These are phyloP conservation scores for Catotricha subobsoleta DNA, from an alignment of 2,888 invertebrate genomes.

Conservation along the genomic window DNA sequence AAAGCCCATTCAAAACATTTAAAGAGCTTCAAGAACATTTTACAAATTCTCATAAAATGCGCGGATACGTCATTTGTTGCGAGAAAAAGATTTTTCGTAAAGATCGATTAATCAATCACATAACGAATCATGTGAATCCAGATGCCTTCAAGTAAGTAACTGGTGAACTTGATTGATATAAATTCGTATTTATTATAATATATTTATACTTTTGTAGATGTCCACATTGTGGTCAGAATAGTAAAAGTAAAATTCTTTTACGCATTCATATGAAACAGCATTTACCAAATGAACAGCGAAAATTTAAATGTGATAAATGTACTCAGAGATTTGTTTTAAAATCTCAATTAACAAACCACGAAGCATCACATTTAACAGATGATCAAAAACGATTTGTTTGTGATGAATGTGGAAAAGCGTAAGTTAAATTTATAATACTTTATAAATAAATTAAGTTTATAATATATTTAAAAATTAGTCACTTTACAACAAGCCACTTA, in stretches of 20 bases:
- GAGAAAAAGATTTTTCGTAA: slow-evolving; percentile 12
- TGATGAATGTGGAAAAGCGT: slow-evolving; percentile 13
- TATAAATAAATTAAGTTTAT: too few species aligned
- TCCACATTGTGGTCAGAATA: slow-evolving; percentile 10
- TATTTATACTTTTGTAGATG: too few species aligned
- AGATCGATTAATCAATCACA: slow-evolving; percentile 11
- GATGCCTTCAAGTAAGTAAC: slow-evolving; percentile 11
- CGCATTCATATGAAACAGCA: slow-evolving; percentile 13
- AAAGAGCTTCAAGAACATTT: slow-evolving; percentile 12
- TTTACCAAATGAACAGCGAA: slow-evolving; percentile 11
- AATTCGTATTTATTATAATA: too few species aligned
- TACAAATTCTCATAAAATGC: slow-evolving; percentile 8
- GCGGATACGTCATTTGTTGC: slow-evolving; percentile 12
- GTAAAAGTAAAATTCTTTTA: slow-evolving; percentile 11
- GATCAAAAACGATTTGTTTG: slow-evolving; percentile 12
- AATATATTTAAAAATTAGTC: too few species aligned
- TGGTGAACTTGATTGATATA: background rate
- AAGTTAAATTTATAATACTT: slow-evolving; percentile 7
- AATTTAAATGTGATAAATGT: slow-evolving; percentile 11
- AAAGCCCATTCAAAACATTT: slow-evolving; percentile 10
- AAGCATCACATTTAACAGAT: slow-evolving; percentile 11
- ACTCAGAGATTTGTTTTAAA: slow-evolving; percentile 11
- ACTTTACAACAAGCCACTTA: too few species aligned
- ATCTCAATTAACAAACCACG: slow-evolving; percentile 12
- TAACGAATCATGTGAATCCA: slow-evolving; percentile 11